Conservation (phyloP, 2,888 invertebrate genomes). For the Mantis religiosa region DNA sequence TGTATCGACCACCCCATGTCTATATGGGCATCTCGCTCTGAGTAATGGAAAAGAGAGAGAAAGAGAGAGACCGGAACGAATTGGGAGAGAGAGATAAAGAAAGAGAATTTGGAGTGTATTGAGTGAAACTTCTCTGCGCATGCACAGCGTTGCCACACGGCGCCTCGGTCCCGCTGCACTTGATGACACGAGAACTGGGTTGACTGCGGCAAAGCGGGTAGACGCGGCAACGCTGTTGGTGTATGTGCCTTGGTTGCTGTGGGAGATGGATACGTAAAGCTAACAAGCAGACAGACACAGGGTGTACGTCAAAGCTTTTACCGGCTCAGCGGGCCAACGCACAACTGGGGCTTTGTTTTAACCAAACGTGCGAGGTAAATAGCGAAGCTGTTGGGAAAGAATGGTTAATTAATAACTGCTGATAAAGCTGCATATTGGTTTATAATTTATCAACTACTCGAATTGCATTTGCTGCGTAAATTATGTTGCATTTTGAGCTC, state of each 20-base stretch:
- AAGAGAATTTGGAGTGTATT: conserved; percentile 2
- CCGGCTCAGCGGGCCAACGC: no score
- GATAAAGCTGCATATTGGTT: neutral
- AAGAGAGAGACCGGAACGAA: neutral
- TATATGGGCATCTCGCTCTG: neutral
- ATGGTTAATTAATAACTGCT: neutral
- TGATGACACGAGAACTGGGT: neutral
- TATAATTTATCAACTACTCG: no score
- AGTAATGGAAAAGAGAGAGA: neutral
- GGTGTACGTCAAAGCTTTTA: neutral
- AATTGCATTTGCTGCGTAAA: no score
- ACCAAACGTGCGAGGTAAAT: neutral
- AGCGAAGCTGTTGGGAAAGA: no score
- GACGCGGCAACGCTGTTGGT: neutral
- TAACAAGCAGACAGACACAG: neutral
- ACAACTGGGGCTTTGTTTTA: neutral
- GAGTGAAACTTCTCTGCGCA: conserved; percentile 13
- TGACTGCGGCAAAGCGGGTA: neutral
- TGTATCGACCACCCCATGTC: conserved; percentile 2
- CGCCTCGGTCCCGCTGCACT: neutral
- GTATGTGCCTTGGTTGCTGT: neutral
- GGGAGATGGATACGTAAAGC: neutral
- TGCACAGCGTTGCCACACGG: conserved; percentile 11
- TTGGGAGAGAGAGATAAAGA: neutral
- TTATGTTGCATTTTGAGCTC: no score